Conservation (phyloP, 2,797 vertebrate genomes). For the Hydrocynus forskahlii region DNA sequence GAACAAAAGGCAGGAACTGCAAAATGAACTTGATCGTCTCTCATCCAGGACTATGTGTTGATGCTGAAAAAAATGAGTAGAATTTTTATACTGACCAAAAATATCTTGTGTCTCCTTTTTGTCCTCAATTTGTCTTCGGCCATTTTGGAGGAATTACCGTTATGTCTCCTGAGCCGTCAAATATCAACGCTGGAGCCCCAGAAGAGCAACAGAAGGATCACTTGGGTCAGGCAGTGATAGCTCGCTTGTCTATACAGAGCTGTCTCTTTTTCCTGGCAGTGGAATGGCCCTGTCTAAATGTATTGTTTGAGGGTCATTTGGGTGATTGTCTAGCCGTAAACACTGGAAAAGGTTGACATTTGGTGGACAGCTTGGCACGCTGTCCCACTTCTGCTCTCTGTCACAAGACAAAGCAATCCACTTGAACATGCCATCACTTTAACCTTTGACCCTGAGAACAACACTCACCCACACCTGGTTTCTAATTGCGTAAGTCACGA, state of each 20-base stretch:
- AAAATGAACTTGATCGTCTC: too few relatives aligned
- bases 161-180: too few relatives aligned
- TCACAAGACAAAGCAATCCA: conserved; percentile 21
- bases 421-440: conserved; percentile 46
- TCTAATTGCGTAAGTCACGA: conserved; percentile 4
- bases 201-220: neutral
- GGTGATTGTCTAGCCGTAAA: neutral
- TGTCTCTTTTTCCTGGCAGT: neutral
- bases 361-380: conserved; percentile 5
- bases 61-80: too few relatives aligned
- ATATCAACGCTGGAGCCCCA: too few relatives aligned
- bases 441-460: conserved; percentile 45
- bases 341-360: conserved; percentile 21
- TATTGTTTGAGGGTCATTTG: conserved; percentile 10
- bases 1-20: too few relatives aligned
- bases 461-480: conserved; percentile 19
- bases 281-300: neutral
- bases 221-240: neutral
- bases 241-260: neutral
- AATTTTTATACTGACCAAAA: too few relatives aligned
- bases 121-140: too few relatives aligned
- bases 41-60: too few relatives aligned
- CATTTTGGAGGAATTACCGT: too few relatives aligned
- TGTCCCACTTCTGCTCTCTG: conserved; percentile 26
- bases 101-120: too few relatives aligned